Conservation (phyloP, 2,888 invertebrate genomes). For the Sesamia inferens region DNA sequence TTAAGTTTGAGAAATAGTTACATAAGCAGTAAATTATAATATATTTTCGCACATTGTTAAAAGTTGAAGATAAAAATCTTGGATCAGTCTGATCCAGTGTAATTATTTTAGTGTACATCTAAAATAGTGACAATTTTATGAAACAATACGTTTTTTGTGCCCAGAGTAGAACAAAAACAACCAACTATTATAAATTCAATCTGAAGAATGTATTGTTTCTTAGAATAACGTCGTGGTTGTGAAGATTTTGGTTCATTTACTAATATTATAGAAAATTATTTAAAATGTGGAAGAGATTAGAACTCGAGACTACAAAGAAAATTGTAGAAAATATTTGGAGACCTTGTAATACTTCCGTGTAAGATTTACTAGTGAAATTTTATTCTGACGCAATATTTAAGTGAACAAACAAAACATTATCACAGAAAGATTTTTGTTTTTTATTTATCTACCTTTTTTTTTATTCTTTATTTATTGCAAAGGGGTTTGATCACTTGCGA, state of each 20-base stretch:
- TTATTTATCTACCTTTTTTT: not conserved
- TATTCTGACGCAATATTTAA: conserved; percentile 57
- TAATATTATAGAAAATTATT: conserved; percentile 6
- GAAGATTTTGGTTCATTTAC: conserved; percentile 38
- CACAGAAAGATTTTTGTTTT: conserved; percentile 53
- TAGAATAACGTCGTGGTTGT: conserved; percentile 49
- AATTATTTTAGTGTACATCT: conserved; percentile 15
- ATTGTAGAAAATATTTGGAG: conserved; percentile 14
- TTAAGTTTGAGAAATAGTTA: conserved; percentile 37
- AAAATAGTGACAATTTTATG: conserved; percentile 40
- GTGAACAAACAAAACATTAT: conserved; percentile 61
- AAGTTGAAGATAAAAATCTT: conserved; percentile 23
- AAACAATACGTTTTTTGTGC: conserved; percentile 33
- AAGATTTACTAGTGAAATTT: conserved; percentile 48
- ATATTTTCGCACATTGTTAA: conserved; percentile 49
- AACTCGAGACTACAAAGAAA: conserved; percentile 1
- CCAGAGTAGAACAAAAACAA: conserved; percentile 3
- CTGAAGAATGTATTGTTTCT: conserved; percentile 40
- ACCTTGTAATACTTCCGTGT: conserved; percentile 27
- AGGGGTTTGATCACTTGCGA: too few species aligned
- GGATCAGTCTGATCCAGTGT: conserved; percentile 14
- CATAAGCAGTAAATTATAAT: conserved; percentile 50
- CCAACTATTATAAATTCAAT: conserved; percentile 11
- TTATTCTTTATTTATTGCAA: too few species aligned
- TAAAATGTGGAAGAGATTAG: conserved; percentile 31